Conservation (phyloP, 1,140 invertebrate species). For the Platorchestia sp. region DNA sequence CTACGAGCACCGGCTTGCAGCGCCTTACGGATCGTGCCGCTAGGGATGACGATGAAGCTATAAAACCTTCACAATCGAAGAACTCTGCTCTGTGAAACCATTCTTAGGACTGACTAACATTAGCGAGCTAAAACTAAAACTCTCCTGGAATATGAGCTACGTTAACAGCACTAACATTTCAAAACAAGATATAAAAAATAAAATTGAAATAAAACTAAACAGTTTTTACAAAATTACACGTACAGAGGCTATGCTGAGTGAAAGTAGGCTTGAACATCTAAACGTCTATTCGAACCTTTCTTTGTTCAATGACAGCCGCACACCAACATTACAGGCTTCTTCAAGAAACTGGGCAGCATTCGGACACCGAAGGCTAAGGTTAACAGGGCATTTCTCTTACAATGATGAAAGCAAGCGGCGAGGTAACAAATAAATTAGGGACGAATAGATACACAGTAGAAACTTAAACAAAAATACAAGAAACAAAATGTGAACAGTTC, state of each 20-base stretch:
- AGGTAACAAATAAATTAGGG: constrained; percentile 52
- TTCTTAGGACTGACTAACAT: constrained; percentile 34
- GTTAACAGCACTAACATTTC: constrained; percentile 53
- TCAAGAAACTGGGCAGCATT: not conserved
- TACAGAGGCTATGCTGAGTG: constrained; percentile 45
- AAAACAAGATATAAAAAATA: constrained; percentile 56
- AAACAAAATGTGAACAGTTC: constrained; percentile 41
- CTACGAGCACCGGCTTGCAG: constrained; percentile 20
- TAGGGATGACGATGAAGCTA: not conserved
- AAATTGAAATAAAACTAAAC: constrained; percentile 55
- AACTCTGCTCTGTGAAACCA: constrained; percentile 1
- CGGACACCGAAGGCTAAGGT: constrained; percentile 16
- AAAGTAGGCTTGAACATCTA: constrained; percentile 35
- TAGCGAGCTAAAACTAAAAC: constrained; percentile 36
- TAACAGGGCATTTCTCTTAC: constrained; percentile 41
- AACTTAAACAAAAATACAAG: constrained; percentile 50
- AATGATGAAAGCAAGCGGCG: constrained; percentile 45
- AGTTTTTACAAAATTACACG: constrained; percentile 53
- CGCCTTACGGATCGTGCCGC: not conserved
- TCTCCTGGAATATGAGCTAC: constrained; percentile 35
- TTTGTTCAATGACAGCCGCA: constrained; percentile 27
- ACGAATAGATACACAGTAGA: constrained; percentile 48
- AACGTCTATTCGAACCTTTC: constrained; percentile 6
- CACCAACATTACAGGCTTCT: not conserved
- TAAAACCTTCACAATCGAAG: constrained; percentile 23